Evolutionary conservation across 2,113 vertebrate species (phyloP).

Genomic region (Mungos mungo): DNA sequence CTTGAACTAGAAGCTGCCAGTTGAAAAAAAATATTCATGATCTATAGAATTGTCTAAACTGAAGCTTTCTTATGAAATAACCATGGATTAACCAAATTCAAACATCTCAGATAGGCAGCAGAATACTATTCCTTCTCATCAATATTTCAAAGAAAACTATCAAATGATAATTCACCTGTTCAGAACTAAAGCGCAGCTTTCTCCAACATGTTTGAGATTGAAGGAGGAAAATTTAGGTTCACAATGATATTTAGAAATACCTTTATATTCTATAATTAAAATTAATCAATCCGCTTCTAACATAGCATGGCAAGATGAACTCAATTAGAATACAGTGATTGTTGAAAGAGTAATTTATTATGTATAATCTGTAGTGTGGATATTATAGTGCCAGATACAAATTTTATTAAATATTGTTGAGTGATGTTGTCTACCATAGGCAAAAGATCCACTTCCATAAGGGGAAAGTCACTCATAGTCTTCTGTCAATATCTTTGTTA

Average conservation of each 20-base stretch:
- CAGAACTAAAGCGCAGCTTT: background rate
- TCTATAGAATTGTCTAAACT: background rate
- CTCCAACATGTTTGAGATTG: background rate
- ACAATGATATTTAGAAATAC: background rate
- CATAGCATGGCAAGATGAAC: background rate
- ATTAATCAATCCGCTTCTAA: background rate
- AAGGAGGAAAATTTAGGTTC: background rate
- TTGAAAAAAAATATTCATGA: background rate
- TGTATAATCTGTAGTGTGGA: background rate
- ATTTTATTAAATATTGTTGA: background rate
- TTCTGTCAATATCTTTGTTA: background rate
- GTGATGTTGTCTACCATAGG: background rate
- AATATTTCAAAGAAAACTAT: background rate
- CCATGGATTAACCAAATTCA: background rate
- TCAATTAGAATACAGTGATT: background rate
- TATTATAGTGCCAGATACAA: background rate
- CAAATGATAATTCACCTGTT: background rate
- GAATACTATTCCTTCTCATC: background rate
- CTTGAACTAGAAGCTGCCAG: background rate
- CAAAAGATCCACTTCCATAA: background rate
- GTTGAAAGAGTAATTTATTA: background rate
- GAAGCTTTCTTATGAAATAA: background rate
- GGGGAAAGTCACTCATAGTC: background rate
- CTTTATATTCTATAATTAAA: background rate
- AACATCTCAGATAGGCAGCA: background rate